Evolutionary conservation across 2,888 invertebrate species (phyloP).

Genomic region (Thalpophila matura): DNA sequence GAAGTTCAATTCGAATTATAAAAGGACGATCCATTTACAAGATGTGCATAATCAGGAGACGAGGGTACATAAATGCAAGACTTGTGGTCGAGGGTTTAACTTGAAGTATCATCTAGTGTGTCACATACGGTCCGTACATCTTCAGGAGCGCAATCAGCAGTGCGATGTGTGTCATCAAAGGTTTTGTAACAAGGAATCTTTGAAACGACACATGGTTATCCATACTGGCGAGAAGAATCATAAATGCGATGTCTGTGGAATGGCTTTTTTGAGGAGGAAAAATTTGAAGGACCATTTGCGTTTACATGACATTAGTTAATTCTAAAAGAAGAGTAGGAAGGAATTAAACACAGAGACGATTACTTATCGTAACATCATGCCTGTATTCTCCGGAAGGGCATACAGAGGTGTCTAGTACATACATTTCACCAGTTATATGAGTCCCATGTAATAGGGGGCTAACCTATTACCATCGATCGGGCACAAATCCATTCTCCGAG

Average conservation of each 20-base stretch:
- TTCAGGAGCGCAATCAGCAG: constrained; percentile 87
- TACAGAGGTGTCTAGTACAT: too few species aligned
- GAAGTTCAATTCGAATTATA: constrained; percentile 86
- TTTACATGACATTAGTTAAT: constrained; percentile 77
- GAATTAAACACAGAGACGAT: too few species aligned
- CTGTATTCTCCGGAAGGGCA: too few species aligned
- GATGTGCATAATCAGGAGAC: constrained; percentile 87
- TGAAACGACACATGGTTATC: constrained; percentile 90
- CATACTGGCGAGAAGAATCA: constrained; percentile 90
- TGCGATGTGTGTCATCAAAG: constrained; percentile 89
- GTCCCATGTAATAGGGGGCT: too few species aligned
- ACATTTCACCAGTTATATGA: too few species aligned
- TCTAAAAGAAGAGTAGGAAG: neutral
- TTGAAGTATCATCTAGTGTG: constrained; percentile 86
- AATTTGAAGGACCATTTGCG: constrained; percentile 86
- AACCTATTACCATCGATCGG: too few species aligned
- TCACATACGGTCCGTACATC: constrained; percentile 84
- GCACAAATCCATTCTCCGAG: too few species aligned
- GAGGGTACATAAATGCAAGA: constrained; percentile 85
- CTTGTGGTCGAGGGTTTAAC: constrained; percentile 84
- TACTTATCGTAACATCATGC: too few species aligned
- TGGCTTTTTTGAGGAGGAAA: constrained; percentile 86
- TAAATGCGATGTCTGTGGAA: constrained; percentile 89
- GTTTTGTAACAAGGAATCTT: constrained; percentile 89
- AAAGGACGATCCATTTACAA: constrained; percentile 86